Evolutionary conservation across 1,140 invertebrate genomes (phyloP).

Genomic region (Drosophila jambulina): DNA sequence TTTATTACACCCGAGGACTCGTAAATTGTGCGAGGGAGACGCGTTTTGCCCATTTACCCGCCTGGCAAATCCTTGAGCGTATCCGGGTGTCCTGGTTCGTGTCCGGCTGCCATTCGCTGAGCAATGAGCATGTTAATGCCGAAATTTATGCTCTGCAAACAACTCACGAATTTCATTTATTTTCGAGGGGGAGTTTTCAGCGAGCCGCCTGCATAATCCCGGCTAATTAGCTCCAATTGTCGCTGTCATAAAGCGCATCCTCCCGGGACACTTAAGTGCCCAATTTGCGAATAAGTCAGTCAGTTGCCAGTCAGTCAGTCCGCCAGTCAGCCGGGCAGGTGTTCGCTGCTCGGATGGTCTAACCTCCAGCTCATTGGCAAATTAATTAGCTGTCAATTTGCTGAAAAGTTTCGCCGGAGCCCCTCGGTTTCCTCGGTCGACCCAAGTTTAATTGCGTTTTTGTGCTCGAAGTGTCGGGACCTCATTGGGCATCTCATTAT

Average conservation of each 20-base stretch:
- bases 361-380: slow-evolving; percentile 64
- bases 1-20: slow-evolving; percentile 65
- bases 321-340: slow-evolving; percentile 29
- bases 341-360: slow-evolving; percentile 5
- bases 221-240: slow-evolving; percentile 68
- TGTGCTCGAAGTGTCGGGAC: slow-evolving; percentile 47
- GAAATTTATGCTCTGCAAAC: slow-evolving; percentile 64
- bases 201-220: slow-evolving; percentile 52
- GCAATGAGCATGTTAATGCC: slow-evolving; percentile 68
- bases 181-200: slow-evolving; percentile 37
- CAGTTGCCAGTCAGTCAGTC: slow-evolving; percentile 9
- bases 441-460: slow-evolving; percentile 69
- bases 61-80: slow-evolving; percentile 28
- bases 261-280: slow-evolving; percentile 51
- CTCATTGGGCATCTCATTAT: slow-evolving; percentile 43
- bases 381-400: slow-evolving; percentile 77
- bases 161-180: slow-evolving; percentile 73
- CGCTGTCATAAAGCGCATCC: slow-evolving; percentile 68
- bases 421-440: slow-evolving; percentile 10
- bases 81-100: slow-evolving; percentile 13
- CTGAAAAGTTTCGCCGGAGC: slow-evolving; percentile 51
- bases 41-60: neutral
- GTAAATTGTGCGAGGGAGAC: slow-evolving; percentile 56
- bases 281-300: slow-evolving; percentile 48
- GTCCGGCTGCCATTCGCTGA: slow-evolving; percentile 36